Conservation (phyloP, 2,113 vertebrate genomes). For the Ivindomyrus marchei region DNA sequence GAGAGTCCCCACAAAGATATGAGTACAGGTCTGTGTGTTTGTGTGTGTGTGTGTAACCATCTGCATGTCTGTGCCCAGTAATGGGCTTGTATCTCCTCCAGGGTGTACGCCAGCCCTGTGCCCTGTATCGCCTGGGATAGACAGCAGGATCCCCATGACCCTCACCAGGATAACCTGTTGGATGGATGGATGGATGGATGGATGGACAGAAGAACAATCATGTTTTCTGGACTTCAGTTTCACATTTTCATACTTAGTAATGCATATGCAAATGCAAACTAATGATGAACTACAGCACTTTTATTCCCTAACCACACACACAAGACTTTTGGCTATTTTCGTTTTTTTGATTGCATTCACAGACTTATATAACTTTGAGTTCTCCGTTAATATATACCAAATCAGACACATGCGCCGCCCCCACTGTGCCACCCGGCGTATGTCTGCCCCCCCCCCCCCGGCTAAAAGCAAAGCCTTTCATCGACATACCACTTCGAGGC, state of each 20-base stretch:
- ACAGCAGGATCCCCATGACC: background rate
- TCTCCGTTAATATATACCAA: background rate
- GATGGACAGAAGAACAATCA: background rate
- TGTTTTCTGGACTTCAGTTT: background rate
- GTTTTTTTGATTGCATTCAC: background rate
- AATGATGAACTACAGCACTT: background rate
- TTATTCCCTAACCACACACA: background rate
- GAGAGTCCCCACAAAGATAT: too few species aligned
- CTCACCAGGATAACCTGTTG: background rate
- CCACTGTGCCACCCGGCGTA: slow-evolving; percentile 16
- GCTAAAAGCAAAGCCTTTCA: slow-evolving; percentile 41
- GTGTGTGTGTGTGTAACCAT: background rate
- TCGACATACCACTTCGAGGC: slow-evolving; percentile 31
- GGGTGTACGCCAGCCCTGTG: background rate
- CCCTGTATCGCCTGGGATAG: background rate
- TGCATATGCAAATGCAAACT: background rate
- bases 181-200: background rate
- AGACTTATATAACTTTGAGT: background rate
- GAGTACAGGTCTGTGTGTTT: background rate
- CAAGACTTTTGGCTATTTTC: background rate
- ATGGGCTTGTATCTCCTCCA: background rate
- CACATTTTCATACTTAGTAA: slow-evolving; percentile 4
- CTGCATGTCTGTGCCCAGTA: background rate
- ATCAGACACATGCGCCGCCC: background rate
- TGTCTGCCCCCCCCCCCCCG: slow-evolving; percentile 31